Evolutionary conservation across 2,888 invertebrate species (phyloP), one percentile per base, ranked within the genome.

Genomic region (Drosophila longiperda): DNA sequence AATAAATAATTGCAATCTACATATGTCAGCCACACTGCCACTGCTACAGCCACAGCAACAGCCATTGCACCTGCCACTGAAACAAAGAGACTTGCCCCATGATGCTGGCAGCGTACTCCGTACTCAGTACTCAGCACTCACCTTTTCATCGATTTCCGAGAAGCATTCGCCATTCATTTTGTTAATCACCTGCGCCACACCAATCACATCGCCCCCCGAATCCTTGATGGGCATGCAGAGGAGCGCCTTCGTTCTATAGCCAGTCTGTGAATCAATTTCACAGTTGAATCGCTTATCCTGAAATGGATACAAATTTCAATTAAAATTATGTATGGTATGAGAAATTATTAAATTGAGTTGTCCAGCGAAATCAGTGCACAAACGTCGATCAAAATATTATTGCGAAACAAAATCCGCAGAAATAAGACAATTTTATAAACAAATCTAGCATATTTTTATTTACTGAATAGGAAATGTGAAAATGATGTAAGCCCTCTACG

Each of bases 161-260:
- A 98, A 98, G 72, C 96, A 96, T 71, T 96, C 95, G 90, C 97
- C 97, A 92, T 96, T 96, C 86, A 97, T 95, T 94, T 98, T 98
- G 94, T 98, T 98, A 93, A 98, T 98, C 90, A 97, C 98, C 95
- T 99, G 99, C 63, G 99, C 99, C 66, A 99, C 99, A 29, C 99
- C 99, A 85, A 99, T 96, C 85, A 99, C 98, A 93, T 99, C 98
- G 42, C 98, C 98, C 90, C 96, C 96, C 92, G 96, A 97, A 93
- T 98, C 98, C 93, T 97, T 97, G 92, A 99, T 98, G 63, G 98
- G 98, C 98, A 98, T 98, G 93, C 98, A 98, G 73, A 99, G 95
- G 81, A 99, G 95, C 64, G 98, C 97, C 93, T 97, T 96, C 63
- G 98, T 99, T 92, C 96, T 96, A 94, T 98, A 99, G 54, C 98